Evolutionary conservation across 92 coral and sea anemone genomes (phyloP).

Genomic region (Desmophyllum pertusum): DNA sequence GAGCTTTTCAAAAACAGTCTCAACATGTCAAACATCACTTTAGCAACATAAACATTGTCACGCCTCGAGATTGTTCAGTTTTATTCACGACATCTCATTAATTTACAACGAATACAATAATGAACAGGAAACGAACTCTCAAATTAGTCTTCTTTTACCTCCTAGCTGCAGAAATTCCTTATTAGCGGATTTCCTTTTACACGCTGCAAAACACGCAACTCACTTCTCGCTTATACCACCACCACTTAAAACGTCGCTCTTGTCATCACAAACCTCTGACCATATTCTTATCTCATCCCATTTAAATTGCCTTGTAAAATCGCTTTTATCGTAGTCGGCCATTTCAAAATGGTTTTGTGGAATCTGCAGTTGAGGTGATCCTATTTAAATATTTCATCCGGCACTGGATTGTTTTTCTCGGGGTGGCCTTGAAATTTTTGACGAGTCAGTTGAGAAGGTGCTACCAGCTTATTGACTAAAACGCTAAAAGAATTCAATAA

Average conservation of each 20-base stretch:
- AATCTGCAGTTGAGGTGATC: neutral
- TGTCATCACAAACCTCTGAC: neutral
- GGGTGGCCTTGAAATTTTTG: slow-evolving; percentile 17
- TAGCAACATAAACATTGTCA: slow-evolving; percentile 46
- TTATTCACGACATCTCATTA: slow-evolving; percentile 42
- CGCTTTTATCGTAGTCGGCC: neutral
- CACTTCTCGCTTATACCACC: neutral
- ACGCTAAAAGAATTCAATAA: slow-evolving; percentile 32
- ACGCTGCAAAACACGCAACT: slow-evolving; percentile 23
- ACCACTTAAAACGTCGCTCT: neutral
- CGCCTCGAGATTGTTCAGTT: slow-evolving; percentile 29
- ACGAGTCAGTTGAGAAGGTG: slow-evolving; percentile 5
- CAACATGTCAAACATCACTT: slow-evolving; percentile 48
- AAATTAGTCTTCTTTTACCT: slow-evolving; percentile 19
- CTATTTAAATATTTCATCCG: neutral
- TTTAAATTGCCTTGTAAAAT: neutral
- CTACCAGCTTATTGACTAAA: slow-evolving; percentile 22
- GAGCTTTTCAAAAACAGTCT: slow-evolving; percentile 42
- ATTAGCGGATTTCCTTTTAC: slow-evolving; percentile 38
- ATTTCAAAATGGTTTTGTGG: slow-evolving; percentile 1
- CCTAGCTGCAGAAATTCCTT: neutral
- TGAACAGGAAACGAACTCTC: slow-evolving; percentile 41
- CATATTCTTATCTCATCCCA: neutral
- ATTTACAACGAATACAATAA: slow-evolving; percentile 42
- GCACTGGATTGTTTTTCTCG: neutral